Base-by-base conservation (phyloP, 2,113 vertebrate species). In the Entosphenus tridentatus region DNA sequence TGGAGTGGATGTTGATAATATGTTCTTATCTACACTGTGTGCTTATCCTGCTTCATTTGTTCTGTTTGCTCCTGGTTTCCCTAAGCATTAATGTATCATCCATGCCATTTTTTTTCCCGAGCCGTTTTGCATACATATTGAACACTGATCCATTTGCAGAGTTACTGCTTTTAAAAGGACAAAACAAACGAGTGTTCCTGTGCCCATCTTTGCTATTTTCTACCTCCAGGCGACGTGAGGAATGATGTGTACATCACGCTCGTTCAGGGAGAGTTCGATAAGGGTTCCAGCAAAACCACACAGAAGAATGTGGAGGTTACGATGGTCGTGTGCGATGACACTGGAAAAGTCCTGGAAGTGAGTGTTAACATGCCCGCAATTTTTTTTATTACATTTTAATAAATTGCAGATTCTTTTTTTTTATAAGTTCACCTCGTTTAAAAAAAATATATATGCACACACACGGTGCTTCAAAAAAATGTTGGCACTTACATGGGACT, bases 241-340 rank as follows among this genome's bases (percentile, higher is more conserved):
- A 98, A 98, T 54, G 93, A 98, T 77, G 95, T 98, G 76, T 98
- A 98, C 76, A 81, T 98, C 72, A 98, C 87, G 4, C 70, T 98
- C 72, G 72, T 86, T 56, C 78, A 81, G 2, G 93, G 92, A 17
- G 92, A 97, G 80, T 95, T 95, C 62, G 93, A 98, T 82, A 95
- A 91, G 71, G 62, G 62, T 11, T 95, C 89, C 81, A 95, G 87
- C 78, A 96, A 96, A 82, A 95, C 92, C 55, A 88, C 87, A 0
- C 93, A 97, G 78, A 93, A 95, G 75, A 98, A 95, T 1, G 84
- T 98, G 71, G 92, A 96, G 81, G 89, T 93, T 77, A 89, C 88
- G 72, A 86, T 96, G 88, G 89, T 84, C 79, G 93, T 96, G 74
- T 98, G 89, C 69, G 80, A 90, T 3, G 86, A 95, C 76, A 87